Base-by-base conservation (phyloP, 2,797 vertebrate genomes). In the Pogonophryne albipinna region DNA sequence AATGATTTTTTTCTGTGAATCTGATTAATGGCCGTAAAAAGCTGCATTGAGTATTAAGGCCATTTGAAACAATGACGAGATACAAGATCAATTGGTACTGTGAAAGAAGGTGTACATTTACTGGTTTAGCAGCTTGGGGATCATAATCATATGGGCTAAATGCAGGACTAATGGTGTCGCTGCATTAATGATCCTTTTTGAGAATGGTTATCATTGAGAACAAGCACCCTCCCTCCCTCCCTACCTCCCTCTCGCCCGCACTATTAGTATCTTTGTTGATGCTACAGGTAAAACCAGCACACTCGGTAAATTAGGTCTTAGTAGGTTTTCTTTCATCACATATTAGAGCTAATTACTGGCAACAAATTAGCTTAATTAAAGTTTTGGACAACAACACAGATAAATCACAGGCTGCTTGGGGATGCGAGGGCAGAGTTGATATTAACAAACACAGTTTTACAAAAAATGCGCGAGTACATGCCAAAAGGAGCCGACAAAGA, bases 331-430 rank as follows among this genome's bases (percentile, higher is more conserved):
- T 78, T 84, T 85, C 76, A 91, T 86, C 86, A 83, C 64, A 80
- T 64, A 74, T 90, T 79, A 86, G 71, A 68, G 68, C 80, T 78
- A 86, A 88, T 91, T 84, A 90, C 65, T 60, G 74, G 79, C 66
- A 83, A 72, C 55, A 59, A 78, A 66, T 82, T 76, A 83, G 78
- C 84, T 71, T 80, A 38, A 82, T 89, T 85, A 82, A 78, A 83
- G 83, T 82, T 85, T 71, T 63, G 56, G n/a, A 51, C 61, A 23
- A 68, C 68, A 75, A 73, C 61, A 63, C 27, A 65, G 74, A 84
- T 77, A 74, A 78, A 66, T 6, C 45, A 58, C 1, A 4, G 51
- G 58, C 59, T 78, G 31, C 44, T 64, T 68, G 57, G 68, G 82
- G 76, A 85, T 83, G 68, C 67, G 76, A 76, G 52, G 64, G 77